A percentile compares a stretch with the other conserved stretches of the same genome.
phyloP scores from a whole-genome alignment of 2,113 vertebrate genomes.

The Vireo altiloquus region DNA sequence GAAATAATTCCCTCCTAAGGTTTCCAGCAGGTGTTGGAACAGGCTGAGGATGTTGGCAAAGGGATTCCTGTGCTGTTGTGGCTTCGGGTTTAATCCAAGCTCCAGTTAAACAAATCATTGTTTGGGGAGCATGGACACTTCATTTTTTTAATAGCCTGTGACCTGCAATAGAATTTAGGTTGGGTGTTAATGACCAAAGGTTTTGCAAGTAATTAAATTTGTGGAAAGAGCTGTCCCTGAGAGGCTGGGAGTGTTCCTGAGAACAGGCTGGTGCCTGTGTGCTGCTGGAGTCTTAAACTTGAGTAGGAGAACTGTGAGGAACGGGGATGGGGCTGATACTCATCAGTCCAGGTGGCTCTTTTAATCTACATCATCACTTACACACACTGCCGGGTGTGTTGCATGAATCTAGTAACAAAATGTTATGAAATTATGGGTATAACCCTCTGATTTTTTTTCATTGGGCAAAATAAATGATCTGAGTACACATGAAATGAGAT shows the following conservation, averaged over 20 bases:
- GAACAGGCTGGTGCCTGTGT: neutral
- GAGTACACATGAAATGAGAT: neutral
- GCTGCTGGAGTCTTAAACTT: neutral
- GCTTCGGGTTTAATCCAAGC: neutral
- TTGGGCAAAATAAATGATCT: neutral
- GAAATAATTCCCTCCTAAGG: neutral
- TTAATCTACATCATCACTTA: neutral
- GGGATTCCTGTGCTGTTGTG: neutral
- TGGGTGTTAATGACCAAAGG: conserved; percentile 76
- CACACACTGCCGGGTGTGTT: neutral
- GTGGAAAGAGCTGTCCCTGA: conserved; percentile 56
- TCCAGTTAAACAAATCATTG: conserved; percentile 10
- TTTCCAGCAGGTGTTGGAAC: neutral
- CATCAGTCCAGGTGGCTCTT: neutral
- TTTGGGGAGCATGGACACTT: conserved; percentile 39
- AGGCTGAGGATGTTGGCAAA: neutral
- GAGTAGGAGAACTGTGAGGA: neutral
- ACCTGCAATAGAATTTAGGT: conserved; percentile 58
- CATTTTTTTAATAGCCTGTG: conserved; percentile 64
- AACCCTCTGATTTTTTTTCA: too few relatives aligned
- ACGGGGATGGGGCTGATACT: neutral
- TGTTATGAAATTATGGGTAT: neutral
- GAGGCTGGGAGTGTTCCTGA: conserved; percentile 14
- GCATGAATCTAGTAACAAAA: neutral
- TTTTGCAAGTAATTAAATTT: conserved; percentile 74